Conservation (phyloP, 2,888 invertebrate genomes). For the Acanthopleura granulata region DNA sequence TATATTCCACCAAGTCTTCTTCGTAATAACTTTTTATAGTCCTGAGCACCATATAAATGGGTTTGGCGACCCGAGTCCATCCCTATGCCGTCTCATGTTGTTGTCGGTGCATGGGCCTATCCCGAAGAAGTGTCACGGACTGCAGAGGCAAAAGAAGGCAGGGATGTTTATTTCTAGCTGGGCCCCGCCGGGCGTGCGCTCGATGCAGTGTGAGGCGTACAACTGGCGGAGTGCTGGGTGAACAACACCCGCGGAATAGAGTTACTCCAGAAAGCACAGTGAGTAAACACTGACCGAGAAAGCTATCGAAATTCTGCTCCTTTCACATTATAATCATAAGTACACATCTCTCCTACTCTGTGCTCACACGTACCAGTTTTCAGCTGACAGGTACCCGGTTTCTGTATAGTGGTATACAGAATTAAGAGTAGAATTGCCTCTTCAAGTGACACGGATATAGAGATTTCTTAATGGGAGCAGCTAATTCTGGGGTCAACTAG, state of each 20-base stretch:
- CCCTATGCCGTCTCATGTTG: too few relatives aligned
- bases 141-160: neutral
- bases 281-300: slow-evolving; percentile 5
- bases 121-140: neutral
- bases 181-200: neutral
- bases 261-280: slow-evolving; percentile 7
- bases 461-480: too few relatives aligned
- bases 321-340: slow-evolving; percentile 7
- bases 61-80: neutral
- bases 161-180: neutral
- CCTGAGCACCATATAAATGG: neutral
- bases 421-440: too few relatives aligned
- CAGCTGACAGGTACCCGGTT: too few relatives aligned
- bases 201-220: neutral
- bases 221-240: neutral
- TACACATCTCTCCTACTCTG: neutral
- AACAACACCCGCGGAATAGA: neutral
- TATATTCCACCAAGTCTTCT: neutral
- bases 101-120: too few relatives aligned
- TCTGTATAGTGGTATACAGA: too few relatives aligned
- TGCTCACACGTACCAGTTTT: too few relatives aligned
- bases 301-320: neutral
- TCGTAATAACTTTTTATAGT: neutral
- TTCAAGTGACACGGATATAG: too few relatives aligned
- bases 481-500: too few relatives aligned